Evolutionary conservation across 2,113 vertebrate genomes (phyloP).

Genomic region (Pomatostomus ruficeps): DNA sequence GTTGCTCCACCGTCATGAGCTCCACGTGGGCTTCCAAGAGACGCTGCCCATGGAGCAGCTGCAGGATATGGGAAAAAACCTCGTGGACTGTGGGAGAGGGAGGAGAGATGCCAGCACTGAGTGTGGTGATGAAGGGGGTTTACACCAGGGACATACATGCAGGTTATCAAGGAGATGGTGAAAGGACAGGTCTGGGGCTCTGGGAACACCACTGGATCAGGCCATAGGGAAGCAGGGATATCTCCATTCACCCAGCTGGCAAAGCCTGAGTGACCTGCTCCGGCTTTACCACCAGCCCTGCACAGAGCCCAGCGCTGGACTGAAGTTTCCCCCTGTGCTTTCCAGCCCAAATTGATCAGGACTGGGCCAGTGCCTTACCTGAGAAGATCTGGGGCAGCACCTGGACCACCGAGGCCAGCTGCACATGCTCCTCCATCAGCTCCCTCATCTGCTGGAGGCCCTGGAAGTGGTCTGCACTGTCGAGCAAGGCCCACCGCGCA

Average conservation of each 20-base stretch:
- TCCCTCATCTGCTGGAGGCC: constrained; percentile 75
- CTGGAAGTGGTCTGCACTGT: constrained; percentile 56
- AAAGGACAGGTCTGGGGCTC: neutral
- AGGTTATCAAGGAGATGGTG: neutral
- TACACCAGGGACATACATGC: neutral
- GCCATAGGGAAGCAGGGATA: neutral
- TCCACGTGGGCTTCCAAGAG: constrained; percentile 87
- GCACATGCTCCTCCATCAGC: constrained; percentile 74
- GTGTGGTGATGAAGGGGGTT: fast-evolving
- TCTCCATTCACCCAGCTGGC: neutral
- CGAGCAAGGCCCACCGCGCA: constrained; percentile 65
- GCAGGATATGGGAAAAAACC: constrained; percentile 79
- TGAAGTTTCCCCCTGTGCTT: neutral
- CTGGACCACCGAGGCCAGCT: constrained; percentile 83
- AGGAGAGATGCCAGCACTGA: neutral
- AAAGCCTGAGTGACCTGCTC: neutral
- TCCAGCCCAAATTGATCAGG: neutral
- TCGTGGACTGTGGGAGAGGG: constrained; percentile 75
- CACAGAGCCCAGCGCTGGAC: fast-evolving
- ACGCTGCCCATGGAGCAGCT: constrained; percentile 77
- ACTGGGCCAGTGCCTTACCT: constrained; percentile 65
- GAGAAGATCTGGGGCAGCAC: constrained; percentile 87
- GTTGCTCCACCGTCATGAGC: constrained; percentile 86
- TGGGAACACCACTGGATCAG: neutral
- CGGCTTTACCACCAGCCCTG: neutral